Evolutionary conservation across 2,888 invertebrate species (phyloP).

Genomic region (Caenorhabditis afra): DNA sequence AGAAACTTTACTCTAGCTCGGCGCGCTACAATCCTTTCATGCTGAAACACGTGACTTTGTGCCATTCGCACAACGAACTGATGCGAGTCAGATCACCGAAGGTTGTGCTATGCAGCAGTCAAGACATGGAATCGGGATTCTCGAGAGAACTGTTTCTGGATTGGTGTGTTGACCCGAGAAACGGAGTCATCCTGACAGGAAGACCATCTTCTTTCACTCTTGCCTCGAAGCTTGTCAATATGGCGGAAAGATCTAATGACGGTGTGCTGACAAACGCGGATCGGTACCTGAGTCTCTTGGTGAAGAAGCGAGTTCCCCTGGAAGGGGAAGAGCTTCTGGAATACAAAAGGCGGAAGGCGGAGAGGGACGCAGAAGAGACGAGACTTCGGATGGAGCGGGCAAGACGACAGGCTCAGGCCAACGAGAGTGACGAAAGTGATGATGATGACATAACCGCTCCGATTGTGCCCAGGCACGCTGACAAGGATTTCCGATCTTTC

Average conservation of each 20-base stretch:
- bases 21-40: slow-evolving; percentile 90
- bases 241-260: slow-evolving; percentile 53
- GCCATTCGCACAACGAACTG: slow-evolving; percentile 92
- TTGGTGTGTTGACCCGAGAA: slow-evolving; percentile 93
- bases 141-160: slow-evolving; percentile 93
- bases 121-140: slow-evolving; percentile 95
- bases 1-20: slow-evolving; percentile 86
- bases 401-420: slow-evolving; percentile 51
- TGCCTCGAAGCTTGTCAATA: slow-evolving; percentile 43
- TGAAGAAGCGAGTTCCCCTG: slow-evolving; percentile 82
- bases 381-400: slow-evolving; percentile 51
- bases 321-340: slow-evolving; percentile 84
- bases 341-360: slow-evolving; percentile 82
- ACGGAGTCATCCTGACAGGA: slow-evolving; percentile 92
- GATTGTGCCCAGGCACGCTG: slow-evolving; percentile 69
- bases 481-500: slow-evolving; percentile 49
- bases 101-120: slow-evolving; percentile 93
- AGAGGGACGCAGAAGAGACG: slow-evolving; percentile 81
- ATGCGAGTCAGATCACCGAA: slow-evolving; percentile 90
- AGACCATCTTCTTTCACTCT: slow-evolving; percentile 53
- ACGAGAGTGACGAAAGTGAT: slow-evolving; percentile 78
- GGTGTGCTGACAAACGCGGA: slow-evolving; percentile 39
- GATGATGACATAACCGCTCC: slow-evolving; percentile 80
- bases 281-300: slow-evolving; percentile 46
- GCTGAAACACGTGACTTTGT: slow-evolving; percentile 90